Evolutionary conservation across 2,888 invertebrate species (phyloP).

Genomic region (Tetragonisca angustula): DNA sequence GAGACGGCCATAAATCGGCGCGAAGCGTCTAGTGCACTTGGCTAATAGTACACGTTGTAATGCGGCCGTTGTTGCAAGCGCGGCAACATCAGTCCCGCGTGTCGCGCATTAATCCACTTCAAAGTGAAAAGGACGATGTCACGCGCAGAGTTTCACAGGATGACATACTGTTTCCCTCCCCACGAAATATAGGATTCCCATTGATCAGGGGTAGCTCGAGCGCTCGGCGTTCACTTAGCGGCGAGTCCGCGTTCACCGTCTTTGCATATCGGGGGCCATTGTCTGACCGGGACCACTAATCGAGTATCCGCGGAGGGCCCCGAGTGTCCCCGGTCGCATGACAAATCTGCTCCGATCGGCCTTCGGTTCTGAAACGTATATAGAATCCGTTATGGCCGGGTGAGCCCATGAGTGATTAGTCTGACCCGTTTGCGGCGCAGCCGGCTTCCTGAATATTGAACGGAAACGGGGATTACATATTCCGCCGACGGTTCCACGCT

Average conservation of each 20-base stretch:
- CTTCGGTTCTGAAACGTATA: conserved; percentile 60
- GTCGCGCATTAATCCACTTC: conserved; percentile 66
- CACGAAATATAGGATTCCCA: conserved; percentile 71
- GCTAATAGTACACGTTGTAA: conserved; percentile 57
- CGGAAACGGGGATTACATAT: conserved; percentile 65
- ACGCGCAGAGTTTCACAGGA: conserved; percentile 67
- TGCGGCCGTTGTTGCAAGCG: conserved; percentile 47
- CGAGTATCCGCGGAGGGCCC: conserved; percentile 59
- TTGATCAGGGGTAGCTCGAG: conserved; percentile 65
- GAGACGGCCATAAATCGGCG: conserved; percentile 31
- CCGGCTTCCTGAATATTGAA: conserved; percentile 68
- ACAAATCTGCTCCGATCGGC: conserved; percentile 77
- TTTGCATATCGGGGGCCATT: conserved; percentile 69
- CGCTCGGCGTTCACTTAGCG: conserved; percentile 62
- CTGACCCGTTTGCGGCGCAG: conserved; percentile 56
- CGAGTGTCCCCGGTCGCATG: conserved; percentile 72
- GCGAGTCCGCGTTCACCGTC: conserved; percentile 63
- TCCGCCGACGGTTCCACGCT: conserved; percentile 46
- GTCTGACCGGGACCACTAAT: conserved; percentile 70
- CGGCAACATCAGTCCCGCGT: conserved; percentile 48
- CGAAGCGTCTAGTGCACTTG: conserved; percentile 17
- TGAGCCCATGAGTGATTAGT: conserved; percentile 69
- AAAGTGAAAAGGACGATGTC: conserved; percentile 69
- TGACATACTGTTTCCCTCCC: conserved; percentile 70
- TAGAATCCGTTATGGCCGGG: conserved; percentile 65